Evolutionary conservation across 2,888 invertebrate genomes (phyloP), one percentile per base, ranked within the genome.

Genomic region (Tipula lateralis): DNA sequence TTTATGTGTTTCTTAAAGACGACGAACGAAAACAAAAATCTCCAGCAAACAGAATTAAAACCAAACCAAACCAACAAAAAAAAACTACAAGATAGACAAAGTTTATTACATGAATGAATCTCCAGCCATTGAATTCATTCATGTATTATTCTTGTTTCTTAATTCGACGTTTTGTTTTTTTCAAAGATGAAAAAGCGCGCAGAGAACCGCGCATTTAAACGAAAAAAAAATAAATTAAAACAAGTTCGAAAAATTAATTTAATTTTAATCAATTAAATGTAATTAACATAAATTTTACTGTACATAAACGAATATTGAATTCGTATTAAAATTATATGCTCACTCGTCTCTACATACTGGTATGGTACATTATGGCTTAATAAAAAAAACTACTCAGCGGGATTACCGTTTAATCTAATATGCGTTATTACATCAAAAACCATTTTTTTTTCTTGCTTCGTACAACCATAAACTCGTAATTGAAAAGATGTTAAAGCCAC

Each of bases 221-320:
- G 66, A 66, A 66, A 66, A 39, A n/a, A 13, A n/a, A n/a, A n/a
- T n/a, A 39, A 66, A 66, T 66, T 66, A 24, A 44, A 66, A 66
- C 66, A 66, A 66, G 66, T 66, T 66, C 66, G 66, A 24, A 66
- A n/a, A n/a, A 66, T 66, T 66, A 66, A 24, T 66, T 66, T 66
- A 66, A 66, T 66, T 66, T 66, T 66, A 66, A 66, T 66, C 66
- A 66, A 66, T 66, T 66, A 66, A 66, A 66, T 24, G 24, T 66
- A 66, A 66, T 66, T 66, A 66, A 66, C 66, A 66, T 66, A 66
- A 19, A 66, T 24, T 66, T 66, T 66, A 66, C 24, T 66, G 9
- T 24, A 66, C 24, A 66, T 66, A 7, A 66, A 24, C 19, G 44
- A 44, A 39, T 39, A 39, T 39, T 39, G 36, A 39, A 44, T 44